Evolutionary conservation across 2,797 vertebrate genomes (phyloP), one percentile per base, ranked within the genome.

Genomic region (Huso huso): DNA sequence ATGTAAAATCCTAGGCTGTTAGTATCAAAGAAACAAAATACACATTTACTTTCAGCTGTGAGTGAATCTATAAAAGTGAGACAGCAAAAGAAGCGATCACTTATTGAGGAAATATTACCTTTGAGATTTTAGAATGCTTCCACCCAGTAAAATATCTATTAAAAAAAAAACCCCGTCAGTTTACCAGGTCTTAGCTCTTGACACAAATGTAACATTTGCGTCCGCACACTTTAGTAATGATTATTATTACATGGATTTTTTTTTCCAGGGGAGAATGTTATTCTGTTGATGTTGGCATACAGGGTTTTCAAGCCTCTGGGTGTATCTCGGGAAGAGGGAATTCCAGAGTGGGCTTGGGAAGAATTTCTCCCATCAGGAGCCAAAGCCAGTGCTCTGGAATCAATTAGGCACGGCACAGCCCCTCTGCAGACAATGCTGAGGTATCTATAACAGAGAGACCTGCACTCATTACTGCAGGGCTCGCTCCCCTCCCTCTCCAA

Each of bases 171-270:
- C 1, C 15, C 15, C 1, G 61, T 70, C 70, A 64, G 58, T 53
- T 72, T 73, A 71, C 53, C 4, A 2, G 58, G 62, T 65, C 63
- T 51, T 59, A 66, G 67, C 63, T 48, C 68, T 48, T 15, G 52
- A 69, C 61, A 66, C 51, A 6, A 62, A 67, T 49, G 64, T 71
- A 73, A 76, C 67, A 69, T 70, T 74, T 72, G 67, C 70, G 71
- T 72, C 75, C 55, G 49, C 70, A 72, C 75, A 76, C 74, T 69
- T 78, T 78, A 77, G 74, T 76, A 70, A 77, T 76, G 73, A 72
- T 71, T 69, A 76, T 72, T 69, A 79, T 68, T 70, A 60, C 51
- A 57, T 70, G 70, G 65, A 65, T 75, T 70, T 37, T 37, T 66
- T 72, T 70, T 72, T 18, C 15, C 68, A 65, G 68, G 63, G 68